These are phyloP conservation scores for Eulemur macaco DNA, from an alignment of 2,113 vertebrate species.

Conservation along the genomic window DNA sequence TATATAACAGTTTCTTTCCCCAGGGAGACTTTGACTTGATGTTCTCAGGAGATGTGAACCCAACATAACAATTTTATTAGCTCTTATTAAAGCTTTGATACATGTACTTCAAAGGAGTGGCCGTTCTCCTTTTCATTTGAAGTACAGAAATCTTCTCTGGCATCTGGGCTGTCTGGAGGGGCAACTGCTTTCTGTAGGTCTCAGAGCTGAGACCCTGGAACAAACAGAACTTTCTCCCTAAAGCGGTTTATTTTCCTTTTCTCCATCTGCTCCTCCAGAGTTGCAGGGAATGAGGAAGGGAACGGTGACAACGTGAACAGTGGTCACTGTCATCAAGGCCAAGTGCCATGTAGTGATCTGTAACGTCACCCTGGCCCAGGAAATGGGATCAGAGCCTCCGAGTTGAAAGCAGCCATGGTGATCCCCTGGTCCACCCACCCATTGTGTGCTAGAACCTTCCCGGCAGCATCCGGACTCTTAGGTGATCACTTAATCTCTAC, in stretches of 20 bases:
- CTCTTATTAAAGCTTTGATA: constrained; percentile 77
- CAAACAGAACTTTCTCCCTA: neutral
- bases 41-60: constrained; percentile 68
- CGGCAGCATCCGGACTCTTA: neutral
- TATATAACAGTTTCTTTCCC: constrained; percentile 55
- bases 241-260: neutral
- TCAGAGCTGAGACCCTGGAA: neutral
- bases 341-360: neutral
- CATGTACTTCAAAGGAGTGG: constrained; percentile 69
- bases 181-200: neutral
- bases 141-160: constrained; percentile 58
- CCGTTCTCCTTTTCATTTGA: constrained; percentile 53
- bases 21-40: constrained; percentile 67
- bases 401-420: neutral
- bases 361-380: neutral
- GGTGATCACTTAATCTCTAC: neutral
- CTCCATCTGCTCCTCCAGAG: neutral
- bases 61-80: constrained; percentile 75
- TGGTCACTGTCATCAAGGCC: neutral
- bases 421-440: too few species aligned
- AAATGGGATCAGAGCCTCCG: neutral
- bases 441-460: neutral
- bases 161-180: constrained; percentile 60
- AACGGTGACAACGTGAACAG: neutral
- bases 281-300: neutral